These are phyloP conservation scores for Drosophila nasuta DNA, from an alignment of 1,140 invertebrate genomes.

Conservation along the genomic window DNA sequence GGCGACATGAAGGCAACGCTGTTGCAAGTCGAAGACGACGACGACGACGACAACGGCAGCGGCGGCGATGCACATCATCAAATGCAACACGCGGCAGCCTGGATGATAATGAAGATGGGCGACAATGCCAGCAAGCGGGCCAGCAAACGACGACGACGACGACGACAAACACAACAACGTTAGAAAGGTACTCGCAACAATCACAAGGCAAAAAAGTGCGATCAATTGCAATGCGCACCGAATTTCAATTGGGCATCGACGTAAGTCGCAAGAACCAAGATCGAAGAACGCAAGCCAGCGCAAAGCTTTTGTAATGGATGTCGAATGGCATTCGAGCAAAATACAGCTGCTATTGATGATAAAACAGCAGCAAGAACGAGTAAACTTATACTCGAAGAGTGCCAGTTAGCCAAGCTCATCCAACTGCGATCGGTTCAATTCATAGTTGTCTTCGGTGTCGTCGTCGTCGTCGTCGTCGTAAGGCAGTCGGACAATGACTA, in stretches of 20 bases:
- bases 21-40: constrained; percentile 19
- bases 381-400: background rate
- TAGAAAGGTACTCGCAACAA: constrained; percentile 72
- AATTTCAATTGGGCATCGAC: constrained; percentile 74
- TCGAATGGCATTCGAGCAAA: constrained; percentile 47
- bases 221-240: constrained; percentile 80
- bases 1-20: constrained; percentile 44
- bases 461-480: background rate
- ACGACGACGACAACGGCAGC: constrained; percentile 27
- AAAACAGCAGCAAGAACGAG: constrained; percentile 21
- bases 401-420: constrained; percentile 8
- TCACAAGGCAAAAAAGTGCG: constrained; percentile 77
- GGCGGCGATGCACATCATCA: constrained; percentile 55
- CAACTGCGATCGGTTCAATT: constrained; percentile 14
- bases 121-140: constrained; percentile 64
- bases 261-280: constrained; percentile 6
- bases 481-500: constrained; percentile 44
- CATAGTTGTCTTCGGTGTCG: background rate
- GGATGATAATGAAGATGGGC: constrained; percentile 78
- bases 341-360: constrained; percentile 65
- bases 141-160: constrained; percentile 13
- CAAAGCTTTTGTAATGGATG: constrained; percentile 48
- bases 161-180: constrained; percentile 50
- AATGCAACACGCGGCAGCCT: constrained; percentile 61
- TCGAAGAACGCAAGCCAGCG: constrained; percentile 1